Base-by-base conservation (phyloP, 2,113 vertebrate species). In the Periophthalmus modestus region DNA sequence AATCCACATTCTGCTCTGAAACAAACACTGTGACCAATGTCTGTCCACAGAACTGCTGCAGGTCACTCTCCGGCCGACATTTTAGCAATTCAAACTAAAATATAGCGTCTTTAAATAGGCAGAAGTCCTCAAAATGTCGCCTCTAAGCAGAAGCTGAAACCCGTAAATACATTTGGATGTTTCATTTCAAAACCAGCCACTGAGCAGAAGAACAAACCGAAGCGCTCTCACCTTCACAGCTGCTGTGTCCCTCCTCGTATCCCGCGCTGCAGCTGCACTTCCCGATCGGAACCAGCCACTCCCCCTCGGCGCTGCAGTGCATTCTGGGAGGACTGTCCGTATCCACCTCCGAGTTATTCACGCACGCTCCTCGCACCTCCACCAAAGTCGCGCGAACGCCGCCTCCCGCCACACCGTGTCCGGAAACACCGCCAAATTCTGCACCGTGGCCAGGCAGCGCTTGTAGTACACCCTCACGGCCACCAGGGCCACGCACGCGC, bases 381-480 rank as follows among this genome's bases (percentile, higher is more conserved):
- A 98, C 97, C 87, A 99, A 34, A 0, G 97, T 98, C 21, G 96
- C n/a, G n/a, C 95, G 16, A 98, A 97, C 1, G 97, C 96, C 0
- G 94, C 92, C 89, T 98, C 96, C n/a, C 0, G 97, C 96, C 77
- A n/a, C n/a, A 97, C 96, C 0, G 96, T 98, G 93, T 97, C 97
- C 0, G 97, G 95, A 75, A 99, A 98, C 24, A 93, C 61, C 0
- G 97, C 97, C 92, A 99, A 83, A 86, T 96, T 96, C 92, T 94
- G 96, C 85, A 97, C 93, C 0, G 96, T 97, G 69, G 91, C 90
- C 0, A 95, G 94, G 79, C 97, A 99, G 71, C 95, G 96, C 84
- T 98, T 98, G 93, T 98, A 98, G 90, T 98, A 99, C 36, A 98
- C 96, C 0, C 96, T 89, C 71, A 99, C 97, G 0, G 97, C 97